Conservation (phyloP, 1,140 invertebrate genomes). For the Lepidostoma basale region DNA sequence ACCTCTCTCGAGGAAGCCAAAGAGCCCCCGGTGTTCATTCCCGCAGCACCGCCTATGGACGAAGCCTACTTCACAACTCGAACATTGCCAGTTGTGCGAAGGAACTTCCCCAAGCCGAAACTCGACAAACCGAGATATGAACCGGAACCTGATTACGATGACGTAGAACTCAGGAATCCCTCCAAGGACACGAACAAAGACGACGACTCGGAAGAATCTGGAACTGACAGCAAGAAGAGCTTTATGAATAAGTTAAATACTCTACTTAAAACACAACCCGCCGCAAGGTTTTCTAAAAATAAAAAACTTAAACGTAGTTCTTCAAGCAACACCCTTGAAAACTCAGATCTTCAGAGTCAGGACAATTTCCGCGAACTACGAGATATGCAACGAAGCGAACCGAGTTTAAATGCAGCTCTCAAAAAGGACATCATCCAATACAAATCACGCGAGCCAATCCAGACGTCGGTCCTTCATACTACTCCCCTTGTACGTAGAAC, state of each 20-base stretch:
- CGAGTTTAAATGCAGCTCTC: conserved; percentile 9
- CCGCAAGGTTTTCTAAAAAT: background rate
- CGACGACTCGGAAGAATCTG: background rate
- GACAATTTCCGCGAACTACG: background rate
- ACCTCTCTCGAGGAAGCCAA: background rate
- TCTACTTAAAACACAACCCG: conserved; percentile 13
- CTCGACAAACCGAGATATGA: too few relatives aligned
- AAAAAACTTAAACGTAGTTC: conserved; percentile 2
- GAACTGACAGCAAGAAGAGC: background rate
- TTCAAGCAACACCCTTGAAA: background rate
- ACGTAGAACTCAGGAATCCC: background rate
- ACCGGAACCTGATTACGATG: conserved; percentile 17
- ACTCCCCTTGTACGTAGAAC: too few relatives aligned
- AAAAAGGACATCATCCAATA: background rate
- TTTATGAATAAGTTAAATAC: conserved; percentile 28
- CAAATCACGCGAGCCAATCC: background rate
- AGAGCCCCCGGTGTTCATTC: conserved; percentile 24
- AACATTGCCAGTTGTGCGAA: background rate
- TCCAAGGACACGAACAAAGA: background rate
- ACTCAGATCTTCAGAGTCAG: background rate
- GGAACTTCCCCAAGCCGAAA: background rate
- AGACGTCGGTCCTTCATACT: too few relatives aligned
- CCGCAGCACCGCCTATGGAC: conserved; percentile 37
- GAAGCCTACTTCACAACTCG: conserved; percentile 20
- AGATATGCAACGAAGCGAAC: conserved; percentile 18